Percentiles rank a stretch among this genome's conserved stretches.
phyloP scores from a whole-genome alignment of 1,140 invertebrate species.

The Drosophila ironensis region DNA sequence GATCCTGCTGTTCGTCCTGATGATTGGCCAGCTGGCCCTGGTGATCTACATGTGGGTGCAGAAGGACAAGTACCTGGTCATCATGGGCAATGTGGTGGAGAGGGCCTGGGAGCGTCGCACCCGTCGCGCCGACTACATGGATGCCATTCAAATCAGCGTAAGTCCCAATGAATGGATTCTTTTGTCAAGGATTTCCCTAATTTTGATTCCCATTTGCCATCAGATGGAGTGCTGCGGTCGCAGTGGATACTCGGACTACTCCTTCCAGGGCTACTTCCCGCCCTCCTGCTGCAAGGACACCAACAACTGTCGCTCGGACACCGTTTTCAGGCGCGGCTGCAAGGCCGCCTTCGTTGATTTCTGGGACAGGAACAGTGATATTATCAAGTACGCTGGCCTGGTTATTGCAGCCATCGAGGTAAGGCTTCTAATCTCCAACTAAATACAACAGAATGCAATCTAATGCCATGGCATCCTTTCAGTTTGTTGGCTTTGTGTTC shows the following conservation, averaged over 20 bases:
- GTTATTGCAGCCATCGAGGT: constrained; percentile 88
- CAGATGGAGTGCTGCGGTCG: constrained; percentile 87
- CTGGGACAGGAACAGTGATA: constrained; percentile 83
- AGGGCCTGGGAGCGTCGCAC: constrained; percentile 61
- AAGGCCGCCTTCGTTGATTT: constrained; percentile 71
- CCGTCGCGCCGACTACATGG: constrained; percentile 81
- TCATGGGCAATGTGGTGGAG: constrained; percentile 82
- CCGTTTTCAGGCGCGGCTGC: constrained; percentile 83
- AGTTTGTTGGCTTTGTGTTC: constrained; percentile 94
- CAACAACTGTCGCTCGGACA: constrained; percentile 80
- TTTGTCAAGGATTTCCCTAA: background rate
- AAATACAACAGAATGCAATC: background rate
- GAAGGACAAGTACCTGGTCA: constrained; percentile 82
- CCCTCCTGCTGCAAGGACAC: constrained; percentile 82
- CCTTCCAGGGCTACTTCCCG: constrained; percentile 65
- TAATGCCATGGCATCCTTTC: constrained; percentile 70
- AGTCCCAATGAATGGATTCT: background rate
- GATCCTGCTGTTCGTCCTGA: constrained; percentile 85
- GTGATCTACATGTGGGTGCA: constrained; percentile 85
- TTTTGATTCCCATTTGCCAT: background rate
- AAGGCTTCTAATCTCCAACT: background rate
- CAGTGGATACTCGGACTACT: constrained; percentile 82
- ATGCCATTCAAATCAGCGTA: constrained; percentile 83
- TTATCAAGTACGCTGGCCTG: constrained; percentile 86
- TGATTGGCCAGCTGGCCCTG: constrained; percentile 86